Percentiles rank a stretch among this genome's conserved stretches.
These are phyloP conservation scores for Idris sp. DNA, from an alignment of 1,140 invertebrate genomes.

Conservation along the genomic window DNA sequence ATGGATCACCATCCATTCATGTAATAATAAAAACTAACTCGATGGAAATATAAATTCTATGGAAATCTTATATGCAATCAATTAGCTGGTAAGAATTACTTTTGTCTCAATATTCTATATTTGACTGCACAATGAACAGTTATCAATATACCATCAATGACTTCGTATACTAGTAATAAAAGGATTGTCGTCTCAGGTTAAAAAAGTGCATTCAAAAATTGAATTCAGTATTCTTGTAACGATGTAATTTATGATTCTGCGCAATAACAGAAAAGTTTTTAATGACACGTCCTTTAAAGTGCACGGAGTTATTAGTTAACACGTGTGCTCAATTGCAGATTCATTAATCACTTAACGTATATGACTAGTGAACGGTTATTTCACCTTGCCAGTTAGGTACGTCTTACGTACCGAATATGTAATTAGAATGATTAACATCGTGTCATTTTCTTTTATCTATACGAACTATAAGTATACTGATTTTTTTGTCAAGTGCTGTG, in stretches of 20 bases:
- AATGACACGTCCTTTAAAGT: conserved; percentile 52
- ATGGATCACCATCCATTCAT: no score
- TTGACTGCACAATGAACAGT: no score
- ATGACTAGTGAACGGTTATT: conserved; percentile 53
- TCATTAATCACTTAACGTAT: conserved; percentile 55
- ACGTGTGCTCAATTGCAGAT: conserved; percentile 49
- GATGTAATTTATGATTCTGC: conserved; percentile 39
- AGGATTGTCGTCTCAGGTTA: conserved; percentile 11
- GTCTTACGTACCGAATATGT: conserved; percentile 46
- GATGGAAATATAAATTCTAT: no score
- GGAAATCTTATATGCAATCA: no score
- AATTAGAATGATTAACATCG: conserved; percentile 52
- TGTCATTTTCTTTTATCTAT: conserved; percentile 1
- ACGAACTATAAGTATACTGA: no score
- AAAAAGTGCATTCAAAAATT: conserved; percentile 24
- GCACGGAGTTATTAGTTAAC: conserved; percentile 59
- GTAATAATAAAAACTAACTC: no score
- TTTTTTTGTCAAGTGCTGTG: no score
- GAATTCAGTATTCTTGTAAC: conserved; percentile 23
- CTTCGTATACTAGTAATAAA: conserved; percentile 13
- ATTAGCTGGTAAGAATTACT: no score
- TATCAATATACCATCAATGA: background rate
- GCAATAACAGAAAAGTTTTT: conserved; percentile 35
- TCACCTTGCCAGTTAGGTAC: conserved; percentile 52
- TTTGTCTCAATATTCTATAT: no score